Evolutionary conservation across 1,140 invertebrate species (phyloP), one percentile per base, ranked within the genome.

Genomic region (Globodera ellingtonae): DNA sequence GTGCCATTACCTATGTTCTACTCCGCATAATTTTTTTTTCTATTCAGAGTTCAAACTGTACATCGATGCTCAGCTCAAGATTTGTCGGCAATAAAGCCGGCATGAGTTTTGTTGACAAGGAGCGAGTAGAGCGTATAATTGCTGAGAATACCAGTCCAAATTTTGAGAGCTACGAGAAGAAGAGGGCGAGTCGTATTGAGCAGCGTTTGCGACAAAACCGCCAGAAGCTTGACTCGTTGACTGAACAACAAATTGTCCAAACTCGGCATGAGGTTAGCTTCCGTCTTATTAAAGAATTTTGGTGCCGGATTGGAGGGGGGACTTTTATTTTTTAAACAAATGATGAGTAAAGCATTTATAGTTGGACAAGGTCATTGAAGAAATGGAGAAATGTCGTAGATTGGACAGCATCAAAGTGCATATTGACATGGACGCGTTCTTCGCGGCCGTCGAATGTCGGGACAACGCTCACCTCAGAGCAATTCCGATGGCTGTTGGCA

Each of bases 401-500:
- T 47, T 84, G n/a, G 82, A 56, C 62, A 71, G 72, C 35, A 50
- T 78, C 35, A 52, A 80, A 52, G 83, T 85, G 73, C 85, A 80
- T 21, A 59, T 83, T 47, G 85, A 84, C 75, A 84, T 81, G 85
- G 84, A 79, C 71, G 79, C 82, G 10, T 85, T 88, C 67, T 86
- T 82, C 81, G 80, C 87, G 92, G 91, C 92, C 52, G 93, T 93
- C 4, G 93, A 94, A 87, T 93, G 93, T 90, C 86, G 91, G 80
- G 92, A 93, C 80, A 87, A 92, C 84, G 92, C 92, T 7, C 72
- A 79, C 24, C 87, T 93, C 10, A 87, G 89, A 80, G 86, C 91
- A 78, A 90, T 91, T 82, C 93, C 93, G 24, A 92, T 94, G 90
- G 93, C 93, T 73, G 93, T 93, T 75, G 93, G 93, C 15, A 86